Evolutionary conservation across 1,140 invertebrate genomes (phyloP).

Genomic region (Choristoneura fumiferana): DNA sequence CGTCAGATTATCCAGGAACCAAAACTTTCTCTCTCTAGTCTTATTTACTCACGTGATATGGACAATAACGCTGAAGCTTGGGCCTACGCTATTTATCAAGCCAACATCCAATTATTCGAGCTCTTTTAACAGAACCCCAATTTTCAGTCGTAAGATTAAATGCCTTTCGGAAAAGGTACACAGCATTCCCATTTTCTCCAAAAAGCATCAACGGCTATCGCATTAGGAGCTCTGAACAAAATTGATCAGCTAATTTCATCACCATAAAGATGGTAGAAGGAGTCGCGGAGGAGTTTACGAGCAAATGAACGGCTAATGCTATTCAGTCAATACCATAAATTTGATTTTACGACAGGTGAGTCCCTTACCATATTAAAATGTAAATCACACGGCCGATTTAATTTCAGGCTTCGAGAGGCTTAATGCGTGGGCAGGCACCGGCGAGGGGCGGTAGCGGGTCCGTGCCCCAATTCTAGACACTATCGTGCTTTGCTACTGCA

Average conservation of each 20-base stretch:
- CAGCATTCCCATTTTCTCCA: constrained; percentile 9
- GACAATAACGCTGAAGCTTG: no score
- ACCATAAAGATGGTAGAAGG: constrained; percentile 38
- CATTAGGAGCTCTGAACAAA: constrained; percentile 20
- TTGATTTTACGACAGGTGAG: constrained; percentile 64
- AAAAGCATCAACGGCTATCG: constrained; percentile 1
- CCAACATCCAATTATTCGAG: neutral
- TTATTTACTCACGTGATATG: no score
- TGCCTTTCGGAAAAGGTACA: constrained; percentile 1
- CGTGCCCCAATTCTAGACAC: neutral
- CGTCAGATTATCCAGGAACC: no score
- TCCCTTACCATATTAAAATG: constrained; percentile 71
- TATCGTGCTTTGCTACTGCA: no score
- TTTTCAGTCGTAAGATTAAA: constrained; percentile 1
- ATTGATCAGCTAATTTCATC: constrained; percentile 46
- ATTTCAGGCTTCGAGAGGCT: constrained; percentile 65
- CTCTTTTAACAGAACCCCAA: neutral
- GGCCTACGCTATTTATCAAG: constrained; percentile 5
- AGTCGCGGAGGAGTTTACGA: constrained; percentile 25
- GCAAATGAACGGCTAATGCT: constrained; percentile 36
- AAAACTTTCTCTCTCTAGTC: no score
- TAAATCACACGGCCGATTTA: constrained; percentile 72
- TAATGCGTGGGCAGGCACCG: constrained; percentile 28
- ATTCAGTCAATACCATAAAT: constrained; percentile 65
- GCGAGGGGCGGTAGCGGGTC: neutral